Evolutionary conservation across 1,140 invertebrate genomes (phyloP).

Genomic region (Cotesia typhae): DNA sequence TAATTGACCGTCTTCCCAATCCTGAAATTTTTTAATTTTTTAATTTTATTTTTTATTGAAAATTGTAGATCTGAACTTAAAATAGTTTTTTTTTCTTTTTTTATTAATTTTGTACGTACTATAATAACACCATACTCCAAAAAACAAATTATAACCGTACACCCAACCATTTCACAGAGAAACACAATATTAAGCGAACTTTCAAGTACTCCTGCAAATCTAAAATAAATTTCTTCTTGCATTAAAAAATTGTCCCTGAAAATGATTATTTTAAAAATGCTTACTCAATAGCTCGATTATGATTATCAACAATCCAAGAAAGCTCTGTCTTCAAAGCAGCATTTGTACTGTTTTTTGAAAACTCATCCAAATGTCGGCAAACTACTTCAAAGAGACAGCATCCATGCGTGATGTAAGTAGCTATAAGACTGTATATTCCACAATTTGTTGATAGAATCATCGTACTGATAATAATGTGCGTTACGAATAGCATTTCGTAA

Average conservation of each 20-base stretch:
- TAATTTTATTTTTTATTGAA: constrained; percentile 17
- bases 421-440: constrained; percentile 57
- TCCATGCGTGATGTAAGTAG: constrained; percentile 51
- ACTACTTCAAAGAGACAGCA: constrained; percentile 56
- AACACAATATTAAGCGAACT: constrained; percentile 56
- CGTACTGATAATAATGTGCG: constrained; percentile 58
- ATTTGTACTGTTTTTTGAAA: constrained; percentile 25
- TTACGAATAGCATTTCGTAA: constrained; percentile 54
- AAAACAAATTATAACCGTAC: constrained; percentile 60
- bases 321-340: constrained; percentile 30
- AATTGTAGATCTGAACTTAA: neutral
- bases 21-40: constrained; percentile 41
- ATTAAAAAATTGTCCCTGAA: constrained; percentile 13
- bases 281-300: constrained; percentile 52
- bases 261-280: constrained; percentile 3
- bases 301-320: constrained; percentile 43
- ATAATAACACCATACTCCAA: constrained; percentile 56
- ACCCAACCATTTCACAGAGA: constrained; percentile 57
- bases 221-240: constrained; percentile 36
- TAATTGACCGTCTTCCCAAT: constrained; percentile 51
- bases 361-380: constrained; percentile 43
- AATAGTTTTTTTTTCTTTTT: constrained; percentile 25
- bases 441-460: constrained; percentile 57
- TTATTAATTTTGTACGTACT: constrained; percentile 38
- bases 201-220: constrained; percentile 56